Conservation (phyloP, 2,888 invertebrate genomes). For the Xanthostigma xanthostigma region DNA sequence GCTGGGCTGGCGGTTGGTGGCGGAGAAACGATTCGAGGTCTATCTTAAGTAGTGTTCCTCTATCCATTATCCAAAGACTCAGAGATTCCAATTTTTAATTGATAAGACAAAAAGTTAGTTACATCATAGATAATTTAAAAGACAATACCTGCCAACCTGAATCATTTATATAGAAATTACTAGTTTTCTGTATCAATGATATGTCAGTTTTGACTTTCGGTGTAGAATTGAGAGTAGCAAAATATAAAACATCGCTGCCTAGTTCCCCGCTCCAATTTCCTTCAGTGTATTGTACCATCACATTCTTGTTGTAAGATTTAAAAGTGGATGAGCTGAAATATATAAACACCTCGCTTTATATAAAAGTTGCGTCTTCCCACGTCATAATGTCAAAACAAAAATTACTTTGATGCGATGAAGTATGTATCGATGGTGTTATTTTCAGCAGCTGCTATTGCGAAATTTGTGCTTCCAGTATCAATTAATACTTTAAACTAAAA, state of each 20-base stretch:
- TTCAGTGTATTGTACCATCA: conserved; percentile 36
- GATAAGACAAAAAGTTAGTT: no score
- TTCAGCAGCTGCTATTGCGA: conserved; percentile 41
- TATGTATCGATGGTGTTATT: conserved; percentile 30
- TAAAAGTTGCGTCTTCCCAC: no score
- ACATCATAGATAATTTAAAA: not conserved
- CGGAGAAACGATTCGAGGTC: no score
- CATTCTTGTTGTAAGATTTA: conserved; percentile 13
- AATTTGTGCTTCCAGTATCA: conserved; percentile 51
- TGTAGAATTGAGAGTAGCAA: conserved; percentile 28
- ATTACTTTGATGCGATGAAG: conserved; percentile 29
- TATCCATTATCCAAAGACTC: no score
- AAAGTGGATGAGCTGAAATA: conserved; percentile 6
- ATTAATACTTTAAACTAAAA: conserved; percentile 42
- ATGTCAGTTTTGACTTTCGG: conserved; percentile 35
- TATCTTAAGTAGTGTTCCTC: no score
- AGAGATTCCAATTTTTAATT: no score
- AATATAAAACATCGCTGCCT: conserved; percentile 34
- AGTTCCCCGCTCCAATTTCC: conserved; percentile 41
- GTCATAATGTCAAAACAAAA: conserved; percentile 11
- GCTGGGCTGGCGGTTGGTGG: no score
- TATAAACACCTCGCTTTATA: conserved; percentile 22
- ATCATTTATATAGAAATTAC: conserved; percentile 42
- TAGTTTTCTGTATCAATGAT: conserved; percentile 38
- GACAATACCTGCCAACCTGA: conserved; percentile 41